phyloP scores from a whole-genome alignment of 2,797 vertebrate genomes.

The Emys orbicularis region DNA sequence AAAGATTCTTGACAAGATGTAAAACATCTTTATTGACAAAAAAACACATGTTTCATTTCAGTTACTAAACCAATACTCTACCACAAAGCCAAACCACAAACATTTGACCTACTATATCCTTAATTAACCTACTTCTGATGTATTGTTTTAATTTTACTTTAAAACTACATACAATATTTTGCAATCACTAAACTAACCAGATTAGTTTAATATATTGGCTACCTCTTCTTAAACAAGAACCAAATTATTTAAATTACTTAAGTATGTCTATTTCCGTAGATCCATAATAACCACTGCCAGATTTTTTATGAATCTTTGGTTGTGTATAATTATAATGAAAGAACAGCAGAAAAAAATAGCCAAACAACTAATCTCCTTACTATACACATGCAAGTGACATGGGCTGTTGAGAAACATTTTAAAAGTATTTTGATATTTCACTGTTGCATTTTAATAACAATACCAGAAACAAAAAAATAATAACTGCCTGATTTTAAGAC shows the following conservation, averaged over 20 bases:
- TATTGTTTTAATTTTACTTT: conserved; percentile 6
- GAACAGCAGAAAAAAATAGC: conserved; percentile 22
- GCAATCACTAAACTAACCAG: not conserved
- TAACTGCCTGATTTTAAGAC: conserved; percentile 1
- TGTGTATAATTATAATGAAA: conserved; percentile 24
- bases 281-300: conserved; percentile 27
- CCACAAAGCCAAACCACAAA: conserved; percentile 47
- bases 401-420: conserved; percentile 16
- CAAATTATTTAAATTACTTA: conserved; percentile 29
- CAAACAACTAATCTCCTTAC: not conserved
- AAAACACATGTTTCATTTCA: conserved; percentile 66
- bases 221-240: conserved; percentile 9
- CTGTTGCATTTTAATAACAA: conserved; percentile 25
- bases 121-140: conserved; percentile 17
- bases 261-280: not conserved
- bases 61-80: conserved; percentile 37
- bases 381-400: conserved; percentile 24
- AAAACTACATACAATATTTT: conserved; percentile 30
- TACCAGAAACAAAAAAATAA: conserved; percentile 9
- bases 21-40: conserved; percentile 77
- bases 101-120: conserved; percentile 33
- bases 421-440: conserved; percentile 53
- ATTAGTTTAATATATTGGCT: not conserved
- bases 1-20: conserved; percentile 77
- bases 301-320: conserved; percentile 30